Conservation (phyloP, 2,888 invertebrate species). For the Netelia virgata region DNA sequence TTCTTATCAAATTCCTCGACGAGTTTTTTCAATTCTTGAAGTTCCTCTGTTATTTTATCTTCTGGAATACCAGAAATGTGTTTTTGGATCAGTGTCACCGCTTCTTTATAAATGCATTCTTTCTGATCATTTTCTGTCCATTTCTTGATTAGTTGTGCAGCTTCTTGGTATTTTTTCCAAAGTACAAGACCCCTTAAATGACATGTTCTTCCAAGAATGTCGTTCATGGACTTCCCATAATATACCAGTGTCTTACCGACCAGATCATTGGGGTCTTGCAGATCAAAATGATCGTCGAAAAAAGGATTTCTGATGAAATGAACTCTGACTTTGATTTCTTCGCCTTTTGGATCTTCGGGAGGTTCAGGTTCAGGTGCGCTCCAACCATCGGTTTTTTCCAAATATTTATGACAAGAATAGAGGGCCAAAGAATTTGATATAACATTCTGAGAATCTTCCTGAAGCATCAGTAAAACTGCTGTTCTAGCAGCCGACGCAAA, state of each 20-base stretch:
- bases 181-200: constrained; percentile 89
- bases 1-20: constrained; percentile 71
- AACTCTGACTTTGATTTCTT: constrained; percentile 91
- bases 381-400: constrained; percentile 86
- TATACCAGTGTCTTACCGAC: constrained; percentile 93
- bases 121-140: constrained; percentile 74
- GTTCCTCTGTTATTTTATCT: constrained; percentile 81
- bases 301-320: constrained; percentile 92
- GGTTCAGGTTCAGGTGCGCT: constrained; percentile 83
- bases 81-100: constrained; percentile 82
- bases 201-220: constrained; percentile 87
- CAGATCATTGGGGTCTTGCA: constrained; percentile 89
- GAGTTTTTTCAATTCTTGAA: constrained; percentile 81
- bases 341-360: constrained; percentile 84
- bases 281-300: constrained; percentile 96
- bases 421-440: constrained; percentile 90
- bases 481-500: constrained; percentile 91
- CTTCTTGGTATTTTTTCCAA: constrained; percentile 89
- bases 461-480: constrained; percentile 93
- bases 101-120: constrained; percentile 83
- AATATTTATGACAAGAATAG: constrained; percentile 91
- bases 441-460: constrained; percentile 93
- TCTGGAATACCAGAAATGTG: constrained; percentile 79
- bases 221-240: constrained; percentile 86
- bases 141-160: constrained; percentile 78